Evolutionary conservation across 2,113 vertebrate species (phyloP).

Genomic region (Erythrocercus mccallii): DNA sequence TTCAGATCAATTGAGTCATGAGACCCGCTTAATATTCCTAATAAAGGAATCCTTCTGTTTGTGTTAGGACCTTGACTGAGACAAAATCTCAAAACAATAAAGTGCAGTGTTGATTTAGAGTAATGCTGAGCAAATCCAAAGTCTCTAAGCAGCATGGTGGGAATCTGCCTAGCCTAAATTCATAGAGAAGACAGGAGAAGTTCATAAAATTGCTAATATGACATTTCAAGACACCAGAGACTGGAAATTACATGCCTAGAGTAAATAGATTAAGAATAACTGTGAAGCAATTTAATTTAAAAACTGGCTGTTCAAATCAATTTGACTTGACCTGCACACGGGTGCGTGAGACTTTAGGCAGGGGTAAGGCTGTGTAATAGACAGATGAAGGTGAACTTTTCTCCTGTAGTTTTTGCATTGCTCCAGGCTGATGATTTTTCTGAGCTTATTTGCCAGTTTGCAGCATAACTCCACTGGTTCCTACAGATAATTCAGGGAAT

Average conservation of each 20-base stretch:
- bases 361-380: background rate
- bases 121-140: background rate
- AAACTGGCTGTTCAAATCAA: background rate
- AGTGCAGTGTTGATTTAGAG: background rate
- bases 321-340: background rate
- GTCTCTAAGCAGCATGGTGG: background rate
- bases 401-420: background rate
- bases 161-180: background rate
- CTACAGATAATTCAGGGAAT: background rate
- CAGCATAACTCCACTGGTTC: background rate
- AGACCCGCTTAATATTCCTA: background rate
- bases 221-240: background rate
- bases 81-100: background rate
- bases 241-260: background rate
- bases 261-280: background rate
- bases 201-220: background rate
- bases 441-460: background rate
- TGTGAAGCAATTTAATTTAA: background rate
- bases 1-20: background rate
- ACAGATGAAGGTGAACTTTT: background rate
- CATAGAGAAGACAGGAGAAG: background rate
- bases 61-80: background rate
- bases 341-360: background rate
- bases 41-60: background rate
- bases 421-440: background rate